phyloP scores from a whole-genome alignment of 2,888 invertebrate species.

The Diadegma fenestrale region DNA sequence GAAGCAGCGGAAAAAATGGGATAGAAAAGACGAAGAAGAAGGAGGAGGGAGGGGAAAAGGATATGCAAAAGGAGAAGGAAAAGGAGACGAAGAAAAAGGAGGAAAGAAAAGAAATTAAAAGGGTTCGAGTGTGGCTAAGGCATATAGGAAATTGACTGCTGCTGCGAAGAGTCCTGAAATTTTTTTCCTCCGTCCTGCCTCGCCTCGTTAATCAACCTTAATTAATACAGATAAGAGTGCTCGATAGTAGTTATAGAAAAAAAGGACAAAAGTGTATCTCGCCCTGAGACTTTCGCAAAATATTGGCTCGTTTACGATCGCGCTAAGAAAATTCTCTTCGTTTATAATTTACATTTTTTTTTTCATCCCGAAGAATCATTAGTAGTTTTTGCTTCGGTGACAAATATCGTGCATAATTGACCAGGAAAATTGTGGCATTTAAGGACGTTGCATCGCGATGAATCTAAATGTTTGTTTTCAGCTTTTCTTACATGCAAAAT shows the following conservation, averaged over 20 bases:
- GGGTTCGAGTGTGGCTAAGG: constrained; percentile 62
- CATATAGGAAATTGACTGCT: constrained; percentile 64
- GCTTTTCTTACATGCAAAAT: no score
- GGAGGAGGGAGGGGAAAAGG: not conserved
- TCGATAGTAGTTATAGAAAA: constrained; percentile 24
- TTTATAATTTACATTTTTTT: constrained; percentile 16
- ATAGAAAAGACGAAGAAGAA: constrained; percentile 23
- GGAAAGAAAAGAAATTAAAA: constrained; percentile 66
- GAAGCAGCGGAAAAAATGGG: constrained; percentile 23
- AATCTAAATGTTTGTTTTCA: no score
- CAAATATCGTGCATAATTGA: not conserved
- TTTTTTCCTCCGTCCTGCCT: constrained; percentile 29
- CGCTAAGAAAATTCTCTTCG: constrained; percentile 2
- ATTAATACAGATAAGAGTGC: constrained; percentile 62
- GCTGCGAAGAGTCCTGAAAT: constrained; percentile 30
- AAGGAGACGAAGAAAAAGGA: constrained; percentile 51
- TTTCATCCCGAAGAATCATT: not conserved
- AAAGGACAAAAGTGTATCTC: constrained; percentile 1
- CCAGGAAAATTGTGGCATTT: not conserved
- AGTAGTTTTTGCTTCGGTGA: not conserved
- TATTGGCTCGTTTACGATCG: constrained; percentile 25
- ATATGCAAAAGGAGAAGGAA: constrained; percentile 54
- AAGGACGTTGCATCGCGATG: no score
- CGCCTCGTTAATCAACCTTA: constrained; percentile 68
- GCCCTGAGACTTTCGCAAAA: constrained; percentile 18